Conservation (phyloP, 2,797 vertebrate genomes). For the Tenualosa thibaudeaui region DNA sequence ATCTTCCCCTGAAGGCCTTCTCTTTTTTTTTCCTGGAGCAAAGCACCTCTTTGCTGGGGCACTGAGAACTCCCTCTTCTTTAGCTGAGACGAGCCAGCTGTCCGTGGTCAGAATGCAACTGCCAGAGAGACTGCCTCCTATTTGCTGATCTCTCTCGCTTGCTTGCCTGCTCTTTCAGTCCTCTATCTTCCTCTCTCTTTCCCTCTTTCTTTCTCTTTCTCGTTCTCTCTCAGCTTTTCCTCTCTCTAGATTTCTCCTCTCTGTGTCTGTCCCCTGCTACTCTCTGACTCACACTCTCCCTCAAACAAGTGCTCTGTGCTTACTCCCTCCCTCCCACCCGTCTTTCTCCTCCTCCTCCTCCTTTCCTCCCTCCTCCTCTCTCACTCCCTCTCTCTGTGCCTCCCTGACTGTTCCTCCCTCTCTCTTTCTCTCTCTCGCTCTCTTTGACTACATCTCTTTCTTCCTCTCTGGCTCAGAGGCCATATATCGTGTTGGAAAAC, state of each 20-base stretch:
- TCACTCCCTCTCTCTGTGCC: not conserved
- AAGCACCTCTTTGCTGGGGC: slow-evolving; percentile 16
- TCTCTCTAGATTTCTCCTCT: slow-evolving; percentile 23
- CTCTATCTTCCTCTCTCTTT: slow-evolving; percentile 42
- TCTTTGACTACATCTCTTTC: slow-evolving; percentile 38
- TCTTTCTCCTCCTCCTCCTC: not conserved
- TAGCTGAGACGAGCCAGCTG: slow-evolving; percentile 63
- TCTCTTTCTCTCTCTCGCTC: slow-evolving; percentile 18
- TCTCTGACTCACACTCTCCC: slow-evolving; percentile 16
- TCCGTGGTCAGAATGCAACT: slow-evolving; percentile 65
- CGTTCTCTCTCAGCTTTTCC: not conserved
- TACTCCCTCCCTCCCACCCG: slow-evolving; percentile 27
- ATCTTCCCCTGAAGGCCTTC: slow-evolving; percentile 72
- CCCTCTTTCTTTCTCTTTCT: not conserved
- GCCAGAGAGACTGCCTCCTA: slow-evolving; percentile 54
- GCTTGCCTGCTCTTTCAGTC: slow-evolving; percentile 42
- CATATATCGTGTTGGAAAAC: slow-evolving; percentile 44
- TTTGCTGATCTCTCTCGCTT: slow-evolving; percentile 59
- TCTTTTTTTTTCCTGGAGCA: slow-evolving; percentile 46
- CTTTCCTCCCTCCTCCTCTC: slow-evolving; percentile 9
- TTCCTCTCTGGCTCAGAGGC: slow-evolving; percentile 48
- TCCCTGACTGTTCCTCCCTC: not conserved
- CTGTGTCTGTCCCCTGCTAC: slow-evolving; percentile 19
- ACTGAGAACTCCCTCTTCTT: slow-evolving; percentile 58
- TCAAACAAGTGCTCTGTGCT: slow-evolving; percentile 9